A percentile compares a stretch with the other conserved stretches of the same genome.
Evolutionary conservation across 2,888 invertebrate genomes (phyloP).

Genomic region (Polia nebulosa): DNA sequence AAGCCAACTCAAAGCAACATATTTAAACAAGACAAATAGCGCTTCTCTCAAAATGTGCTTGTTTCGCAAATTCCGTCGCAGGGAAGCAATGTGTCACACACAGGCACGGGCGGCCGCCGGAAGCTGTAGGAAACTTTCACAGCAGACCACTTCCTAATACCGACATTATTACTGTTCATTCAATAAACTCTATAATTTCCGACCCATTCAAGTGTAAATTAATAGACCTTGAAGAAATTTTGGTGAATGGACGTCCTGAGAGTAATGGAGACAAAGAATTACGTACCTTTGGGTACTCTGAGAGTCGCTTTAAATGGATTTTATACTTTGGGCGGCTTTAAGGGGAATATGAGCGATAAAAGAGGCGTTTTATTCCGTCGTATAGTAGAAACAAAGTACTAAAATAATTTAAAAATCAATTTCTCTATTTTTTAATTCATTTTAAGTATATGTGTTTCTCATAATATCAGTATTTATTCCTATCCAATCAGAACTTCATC

Average conservation of each 20-base stretch:
- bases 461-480: neutral
- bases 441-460: no score
- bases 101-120: slow-evolving; percentile 60
- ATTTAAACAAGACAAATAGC: slow-evolving; percentile 15
- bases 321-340: neutral
- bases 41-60: slow-evolving; percentile 3
- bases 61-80: slow-evolving; percentile 47
- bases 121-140: slow-evolving; percentile 67
- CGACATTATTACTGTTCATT: slow-evolving; percentile 44
- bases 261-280: slow-evolving; percentile 21
- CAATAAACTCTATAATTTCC: slow-evolving; percentile 48
- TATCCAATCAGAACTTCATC: neutral
- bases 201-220: slow-evolving; percentile 33
- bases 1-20: neutral
- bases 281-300: neutral
- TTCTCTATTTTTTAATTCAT: neutral
- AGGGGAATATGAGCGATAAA: neutral
- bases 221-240: slow-evolving; percentile 23
- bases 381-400: neutral
- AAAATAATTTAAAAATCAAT: neutral
- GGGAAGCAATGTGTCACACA: slow-evolving; percentile 69
- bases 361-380: neutral
- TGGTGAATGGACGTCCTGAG: slow-evolving; percentile 4
- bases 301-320: slow-evolving; percentile 5
- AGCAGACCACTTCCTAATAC: slow-evolving; percentile 38